phyloP scores from a whole-genome alignment of 2,888 invertebrate genomes.

The Bhutanitis thaidina region DNA sequence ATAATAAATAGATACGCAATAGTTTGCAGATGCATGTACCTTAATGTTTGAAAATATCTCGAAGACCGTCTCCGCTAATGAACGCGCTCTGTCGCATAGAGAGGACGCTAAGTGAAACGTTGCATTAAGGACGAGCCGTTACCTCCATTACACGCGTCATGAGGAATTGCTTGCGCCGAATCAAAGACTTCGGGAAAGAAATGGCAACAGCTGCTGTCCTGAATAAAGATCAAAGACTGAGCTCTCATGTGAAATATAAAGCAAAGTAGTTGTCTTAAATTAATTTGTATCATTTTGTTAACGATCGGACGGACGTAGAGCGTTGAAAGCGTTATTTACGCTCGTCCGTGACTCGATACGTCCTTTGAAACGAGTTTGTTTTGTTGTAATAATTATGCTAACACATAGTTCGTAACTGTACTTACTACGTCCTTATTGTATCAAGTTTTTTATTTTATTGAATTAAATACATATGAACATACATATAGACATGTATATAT shows the following conservation, averaged over 20 bases:
- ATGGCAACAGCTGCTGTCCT: conserved; percentile 1
- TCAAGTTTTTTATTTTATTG: too few species aligned
- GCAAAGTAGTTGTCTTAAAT: background rate
- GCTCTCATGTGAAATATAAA: background rate
- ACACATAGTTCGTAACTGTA: background rate
- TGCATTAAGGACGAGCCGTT: background rate
- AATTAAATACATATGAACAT: too few species aligned
- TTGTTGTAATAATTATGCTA: background rate
- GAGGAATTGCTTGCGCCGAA: background rate
- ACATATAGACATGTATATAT: too few species aligned
- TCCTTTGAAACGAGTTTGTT: conserved; percentile 1
- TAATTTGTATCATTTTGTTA: conserved; percentile 4
- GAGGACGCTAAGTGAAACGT: conserved; percentile 5
- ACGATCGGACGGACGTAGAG: background rate
- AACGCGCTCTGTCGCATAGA: background rate
- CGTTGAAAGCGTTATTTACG: background rate
- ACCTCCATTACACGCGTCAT: background rate
- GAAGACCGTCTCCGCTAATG: background rate
- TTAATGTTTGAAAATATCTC: background rate
- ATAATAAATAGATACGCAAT: too few species aligned
- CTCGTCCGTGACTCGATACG: background rate
- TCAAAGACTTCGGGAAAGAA: background rate
- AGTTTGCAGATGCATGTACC: too few species aligned
- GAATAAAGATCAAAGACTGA: conserved; percentile 13
- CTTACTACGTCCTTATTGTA: background rate